A percentile compares a stretch with the other conserved stretches of the same genome.
phyloP scores from a whole-genome alignment of 2,797 vertebrate species.

The Eleutherodactylus coqui region DNA sequence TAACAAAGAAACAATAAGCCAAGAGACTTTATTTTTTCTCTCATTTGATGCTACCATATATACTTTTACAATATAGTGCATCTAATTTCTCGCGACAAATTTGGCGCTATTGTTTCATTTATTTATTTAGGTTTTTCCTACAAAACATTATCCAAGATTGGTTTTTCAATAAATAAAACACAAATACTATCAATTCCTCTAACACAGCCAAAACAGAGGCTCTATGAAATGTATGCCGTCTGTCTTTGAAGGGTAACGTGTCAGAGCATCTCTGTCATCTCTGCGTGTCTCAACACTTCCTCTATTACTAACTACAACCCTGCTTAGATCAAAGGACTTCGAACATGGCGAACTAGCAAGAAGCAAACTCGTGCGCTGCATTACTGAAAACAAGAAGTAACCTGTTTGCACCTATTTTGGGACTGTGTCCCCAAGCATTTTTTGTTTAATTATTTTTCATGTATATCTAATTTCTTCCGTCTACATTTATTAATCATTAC shows the following conservation, averaged over 20 bases:
- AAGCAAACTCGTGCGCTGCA: not conserved
- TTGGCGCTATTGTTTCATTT: no score
- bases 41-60: no score
- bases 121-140: no score
- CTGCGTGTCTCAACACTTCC: slow-evolving; percentile 52
- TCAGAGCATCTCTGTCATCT: slow-evolving; percentile 37
- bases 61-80: no score
- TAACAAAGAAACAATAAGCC: no score
- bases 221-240: slow-evolving; percentile 22
- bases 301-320: slow-evolving; percentile 9
- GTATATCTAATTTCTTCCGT: no score
- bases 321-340: slow-evolving; percentile 56
- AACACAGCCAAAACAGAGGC: slow-evolving; percentile 31
- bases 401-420: not conserved
- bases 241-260: slow-evolving; percentile 32
- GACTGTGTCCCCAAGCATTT: not conserved
- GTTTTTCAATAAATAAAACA: no score
- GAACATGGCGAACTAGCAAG: not conserved
- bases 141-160: no score
- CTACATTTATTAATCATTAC: not conserved
- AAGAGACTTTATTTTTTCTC: no score
- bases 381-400: slow-evolving; percentile 1
- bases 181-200: no score
- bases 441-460: not conserved
- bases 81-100: no score